Percentiles rank a stretch among this genome's conserved stretches.
phyloP scores from a whole-genome alignment of 1,140 invertebrate genomes.

The Drosophila setifemur region DNA sequence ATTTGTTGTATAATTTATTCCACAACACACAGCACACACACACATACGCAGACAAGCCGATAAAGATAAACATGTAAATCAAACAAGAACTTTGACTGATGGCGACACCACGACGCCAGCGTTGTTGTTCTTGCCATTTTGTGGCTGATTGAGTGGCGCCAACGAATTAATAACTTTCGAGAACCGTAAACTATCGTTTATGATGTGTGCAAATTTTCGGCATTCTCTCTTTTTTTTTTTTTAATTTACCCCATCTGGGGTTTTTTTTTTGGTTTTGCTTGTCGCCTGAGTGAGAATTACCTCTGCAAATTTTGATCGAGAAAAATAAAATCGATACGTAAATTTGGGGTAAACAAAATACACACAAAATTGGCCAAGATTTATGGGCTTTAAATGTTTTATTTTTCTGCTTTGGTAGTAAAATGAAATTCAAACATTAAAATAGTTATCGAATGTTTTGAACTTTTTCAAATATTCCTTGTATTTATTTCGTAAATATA shows the following conservation, averaged over 20 bases:
- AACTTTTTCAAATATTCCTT: not conserved
- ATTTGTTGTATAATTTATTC: slow-evolving; percentile 70
- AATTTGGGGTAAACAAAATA: slow-evolving; percentile 48
- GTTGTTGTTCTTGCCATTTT: slow-evolving; percentile 23
- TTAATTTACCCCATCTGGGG: no score
- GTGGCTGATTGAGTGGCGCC: slow-evolving; percentile 70
- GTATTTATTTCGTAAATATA: not conserved
- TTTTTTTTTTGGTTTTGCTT: slow-evolving; percentile 1
- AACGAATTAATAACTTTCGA: slow-evolving; percentile 54
- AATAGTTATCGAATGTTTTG: not conserved
- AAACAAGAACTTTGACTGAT: slow-evolving; percentile 79
- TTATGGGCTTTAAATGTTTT: slow-evolving; percentile 5
- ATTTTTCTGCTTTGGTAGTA: not conserved
- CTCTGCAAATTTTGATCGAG: slow-evolving; percentile 22
- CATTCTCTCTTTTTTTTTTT: not conserved
- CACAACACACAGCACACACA: slow-evolving; percentile 27
- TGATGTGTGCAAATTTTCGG: slow-evolving; percentile 55
- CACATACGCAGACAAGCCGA: slow-evolving; percentile 1
- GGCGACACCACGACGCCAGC: slow-evolving; percentile 65
- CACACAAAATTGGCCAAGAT: slow-evolving; percentile 4
- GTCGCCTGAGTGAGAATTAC: slow-evolving; percentile 33
- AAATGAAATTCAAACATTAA: not conserved
- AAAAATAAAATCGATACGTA: slow-evolving; percentile 15
- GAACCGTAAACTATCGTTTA: slow-evolving; percentile 54
- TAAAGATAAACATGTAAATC: slow-evolving; percentile 75